Evolutionary conservation across 1,140 invertebrate species (phyloP).

Genomic region (Heliothis virescens): DNA sequence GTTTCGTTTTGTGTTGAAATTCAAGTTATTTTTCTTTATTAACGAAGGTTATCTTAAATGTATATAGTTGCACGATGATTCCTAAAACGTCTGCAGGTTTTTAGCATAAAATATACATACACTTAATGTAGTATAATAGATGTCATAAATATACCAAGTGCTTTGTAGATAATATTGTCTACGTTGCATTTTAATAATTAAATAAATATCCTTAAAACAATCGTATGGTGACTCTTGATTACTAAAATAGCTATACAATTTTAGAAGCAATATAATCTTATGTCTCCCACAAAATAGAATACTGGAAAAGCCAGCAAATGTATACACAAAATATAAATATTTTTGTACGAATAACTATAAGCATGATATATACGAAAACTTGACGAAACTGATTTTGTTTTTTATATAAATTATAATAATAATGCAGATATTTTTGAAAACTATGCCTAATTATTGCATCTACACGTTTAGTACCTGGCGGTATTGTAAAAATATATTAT

Average conservation of each 20-base stretch:
- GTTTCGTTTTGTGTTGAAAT: no score
- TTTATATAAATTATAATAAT: no score
- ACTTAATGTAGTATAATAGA: no score
- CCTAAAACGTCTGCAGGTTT: no score
- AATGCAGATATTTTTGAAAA: neutral
- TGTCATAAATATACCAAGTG: no score
- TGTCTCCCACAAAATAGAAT: slow-evolving; percentile 1
- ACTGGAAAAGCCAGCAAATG: neutral
- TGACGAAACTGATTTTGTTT: neutral
- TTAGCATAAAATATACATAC: no score
- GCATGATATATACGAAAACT: neutral
- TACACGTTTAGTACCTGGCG: slow-evolving; percentile 37
- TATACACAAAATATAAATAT: neutral
- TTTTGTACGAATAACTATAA: slow-evolving; percentile 5
- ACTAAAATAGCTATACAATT: neutral
- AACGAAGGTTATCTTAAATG: no score
- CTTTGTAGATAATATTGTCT: neutral
- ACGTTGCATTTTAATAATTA: neutral
- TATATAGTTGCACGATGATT: no score
- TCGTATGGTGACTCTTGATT: neutral
- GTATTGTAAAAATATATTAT: slow-evolving; percentile 30
- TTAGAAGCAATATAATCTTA: neutral
- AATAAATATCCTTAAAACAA: no score
- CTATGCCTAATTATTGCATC: slow-evolving; percentile 14
- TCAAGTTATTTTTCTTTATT: no score